Conservation (phyloP, 2,113 vertebrate species). For the Prietella phreatophila region DNA sequence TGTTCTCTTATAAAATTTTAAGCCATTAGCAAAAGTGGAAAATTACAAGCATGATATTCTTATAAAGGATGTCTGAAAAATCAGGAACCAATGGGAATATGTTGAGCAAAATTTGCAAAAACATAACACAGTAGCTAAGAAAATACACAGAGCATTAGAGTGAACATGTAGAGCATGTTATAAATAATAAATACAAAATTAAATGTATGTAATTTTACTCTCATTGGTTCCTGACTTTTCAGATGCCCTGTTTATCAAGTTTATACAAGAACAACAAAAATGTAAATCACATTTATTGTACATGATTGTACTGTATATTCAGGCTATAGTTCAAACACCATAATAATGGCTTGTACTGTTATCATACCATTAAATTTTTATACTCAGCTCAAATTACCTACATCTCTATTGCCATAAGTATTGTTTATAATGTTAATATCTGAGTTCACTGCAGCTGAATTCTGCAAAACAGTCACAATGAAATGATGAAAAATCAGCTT, state of each 20-base stretch:
- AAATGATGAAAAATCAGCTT: not conserved
- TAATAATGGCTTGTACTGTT: not conserved
- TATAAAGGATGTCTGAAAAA: not conserved
- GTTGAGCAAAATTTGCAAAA: not conserved
- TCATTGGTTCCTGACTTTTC: not conserved
- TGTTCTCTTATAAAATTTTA: not conserved
- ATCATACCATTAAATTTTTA: not conserved
- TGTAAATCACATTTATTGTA: not conserved
- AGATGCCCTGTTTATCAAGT: not conserved
- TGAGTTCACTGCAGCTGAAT: not conserved
- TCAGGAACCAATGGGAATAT: not conserved
- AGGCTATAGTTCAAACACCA: not conserved
- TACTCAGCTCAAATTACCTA: not conserved
- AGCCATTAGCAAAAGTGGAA: not conserved
- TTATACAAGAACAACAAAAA: not conserved
- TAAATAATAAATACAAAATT: not conserved
- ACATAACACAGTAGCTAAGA: not conserved
- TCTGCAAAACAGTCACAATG: not conserved
- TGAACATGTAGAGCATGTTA: not conserved
- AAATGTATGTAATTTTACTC: not conserved
- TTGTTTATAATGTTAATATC: not conserved
- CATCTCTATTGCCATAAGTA: not conserved
- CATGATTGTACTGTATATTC: not conserved
- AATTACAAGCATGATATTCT: not conserved
- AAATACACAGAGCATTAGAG: not conserved